These are phyloP conservation scores for Mylabris sibirica DNA, from an alignment of 2,888 invertebrate genomes.

Conservation along the genomic window DNA sequence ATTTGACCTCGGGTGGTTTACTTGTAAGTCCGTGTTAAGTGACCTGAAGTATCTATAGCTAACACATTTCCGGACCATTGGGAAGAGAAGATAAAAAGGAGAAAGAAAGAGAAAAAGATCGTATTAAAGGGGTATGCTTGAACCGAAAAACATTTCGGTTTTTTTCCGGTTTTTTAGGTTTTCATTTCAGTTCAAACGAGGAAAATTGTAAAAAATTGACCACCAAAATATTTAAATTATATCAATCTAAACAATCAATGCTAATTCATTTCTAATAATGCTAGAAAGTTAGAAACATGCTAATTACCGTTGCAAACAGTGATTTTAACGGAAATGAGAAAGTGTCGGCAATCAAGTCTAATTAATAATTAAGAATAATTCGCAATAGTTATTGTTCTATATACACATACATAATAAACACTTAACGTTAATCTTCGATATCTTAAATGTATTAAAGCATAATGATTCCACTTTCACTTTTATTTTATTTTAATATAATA, in stretches of 20 bases:
- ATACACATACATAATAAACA: neutral
- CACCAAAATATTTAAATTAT: neutral
- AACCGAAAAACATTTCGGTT: too few relatives aligned
- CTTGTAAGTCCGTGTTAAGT: too few relatives aligned
- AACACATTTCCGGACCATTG: too few relatives aligned
- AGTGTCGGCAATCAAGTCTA: constrained; percentile 8
- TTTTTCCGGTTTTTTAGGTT: too few relatives aligned
- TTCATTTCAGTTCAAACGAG: too few relatives aligned
- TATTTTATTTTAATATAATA: neutral
- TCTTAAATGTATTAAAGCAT: neutral
- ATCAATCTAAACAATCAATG: neutral
- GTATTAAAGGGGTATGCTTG: too few relatives aligned
- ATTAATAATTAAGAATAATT: constrained; percentile 13
- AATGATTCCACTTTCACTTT: constrained; percentile 2
- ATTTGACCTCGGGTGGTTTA: too few relatives aligned
- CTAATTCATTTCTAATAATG: constrained; percentile 2
- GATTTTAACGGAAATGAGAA: neutral
- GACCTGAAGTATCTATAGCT: too few relatives aligned
- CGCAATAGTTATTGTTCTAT: constrained; percentile 1
- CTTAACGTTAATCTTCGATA: neutral
- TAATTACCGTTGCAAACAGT: neutral
- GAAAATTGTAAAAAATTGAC: neutral
- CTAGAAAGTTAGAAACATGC: constrained; percentile 2
- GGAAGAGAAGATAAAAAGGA: too few relatives aligned
- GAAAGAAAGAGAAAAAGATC: too few relatives aligned